A percentile compares a stretch with the other conserved stretches of the same genome.
Evolutionary conservation across 1,140 invertebrate genomes (phyloP).

Genomic region (Holcopasites calliopsidis): DNA sequence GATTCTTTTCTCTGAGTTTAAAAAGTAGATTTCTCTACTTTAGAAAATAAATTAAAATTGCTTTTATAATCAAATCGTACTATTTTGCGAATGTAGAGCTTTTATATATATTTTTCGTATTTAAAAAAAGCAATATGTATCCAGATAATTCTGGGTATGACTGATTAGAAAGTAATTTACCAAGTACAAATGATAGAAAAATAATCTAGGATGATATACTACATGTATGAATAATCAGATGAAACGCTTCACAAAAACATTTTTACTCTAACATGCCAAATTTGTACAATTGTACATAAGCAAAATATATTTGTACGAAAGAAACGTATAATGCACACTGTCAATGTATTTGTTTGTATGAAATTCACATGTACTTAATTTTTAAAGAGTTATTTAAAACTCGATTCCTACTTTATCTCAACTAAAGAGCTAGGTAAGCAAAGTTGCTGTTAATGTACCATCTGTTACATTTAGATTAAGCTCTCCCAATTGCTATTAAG

Average conservation of each 20-base stretch:
- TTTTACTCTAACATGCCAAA: conserved; percentile 18
- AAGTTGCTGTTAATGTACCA: conserved; percentile 32
- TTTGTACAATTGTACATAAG: conserved; percentile 16
- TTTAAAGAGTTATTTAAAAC: too few species aligned
- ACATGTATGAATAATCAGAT: not conserved
- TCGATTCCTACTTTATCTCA: too few species aligned
- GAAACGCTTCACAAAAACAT: not conserved
- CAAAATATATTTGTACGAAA: not conserved
- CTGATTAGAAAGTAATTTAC: conserved; percentile 32
- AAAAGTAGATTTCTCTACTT: not conserved
- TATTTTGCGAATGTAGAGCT: not conserved
- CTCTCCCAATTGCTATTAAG: not conserved
- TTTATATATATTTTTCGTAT: conserved; percentile 15
- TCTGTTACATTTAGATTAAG: conserved; percentile 26
- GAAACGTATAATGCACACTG: not conserved
- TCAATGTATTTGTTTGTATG: not conserved
- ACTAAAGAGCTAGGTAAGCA: conserved; percentile 31
- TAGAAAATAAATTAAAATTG: not conserved
- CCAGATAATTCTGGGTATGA: conserved; percentile 16
- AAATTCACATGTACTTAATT: not conserved
- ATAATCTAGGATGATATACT: not conserved
- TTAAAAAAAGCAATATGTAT: not conserved
- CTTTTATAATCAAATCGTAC: not conserved
- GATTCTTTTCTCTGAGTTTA: conserved; percentile 18
- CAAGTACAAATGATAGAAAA: conserved; percentile 26